phyloP scores from a whole-genome alignment of 2,888 invertebrate genomes.

The Steinernema hermaphroditum region DNA sequence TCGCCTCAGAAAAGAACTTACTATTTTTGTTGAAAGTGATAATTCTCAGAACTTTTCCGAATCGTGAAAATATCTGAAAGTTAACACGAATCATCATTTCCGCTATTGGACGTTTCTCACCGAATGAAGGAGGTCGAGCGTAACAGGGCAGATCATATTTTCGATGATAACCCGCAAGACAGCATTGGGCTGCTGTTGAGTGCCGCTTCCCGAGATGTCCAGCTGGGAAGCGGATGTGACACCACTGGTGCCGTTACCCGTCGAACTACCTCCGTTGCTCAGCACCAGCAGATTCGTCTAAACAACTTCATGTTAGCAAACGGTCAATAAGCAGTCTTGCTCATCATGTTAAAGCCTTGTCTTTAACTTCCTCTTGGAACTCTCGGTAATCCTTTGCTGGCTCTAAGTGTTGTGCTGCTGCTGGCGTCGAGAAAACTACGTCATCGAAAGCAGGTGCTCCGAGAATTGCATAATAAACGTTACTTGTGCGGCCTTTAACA shows the following conservation, averaged over 20 bases:
- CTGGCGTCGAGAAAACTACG: too few relatives aligned
- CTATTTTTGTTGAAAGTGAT: slow-evolving; percentile 99
- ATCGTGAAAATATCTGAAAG: slow-evolving; percentile 90
- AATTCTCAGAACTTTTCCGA: slow-evolving; percentile 97
- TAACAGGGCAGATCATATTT: slow-evolving; percentile 96
- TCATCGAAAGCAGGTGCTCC: too few relatives aligned
- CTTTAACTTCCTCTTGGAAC: too few relatives aligned
- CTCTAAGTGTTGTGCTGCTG: too few relatives aligned
- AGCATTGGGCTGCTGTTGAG: slow-evolving; percentile 72
- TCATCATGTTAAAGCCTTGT: too few relatives aligned
- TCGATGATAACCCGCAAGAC: slow-evolving; percentile 97
- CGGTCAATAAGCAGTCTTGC: too few relatives aligned
- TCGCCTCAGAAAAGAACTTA: slow-evolving; percentile 75
- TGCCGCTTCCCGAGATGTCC: slow-evolving; percentile 76
- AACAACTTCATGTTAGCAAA: slow-evolving; percentile 6
- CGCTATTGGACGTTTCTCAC: slow-evolving; percentile 71
- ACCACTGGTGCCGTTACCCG: slow-evolving; percentile 29
- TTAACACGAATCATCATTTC: not conserved
- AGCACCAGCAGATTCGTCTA: slow-evolving; percentile 40
- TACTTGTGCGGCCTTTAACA: too few relatives aligned
- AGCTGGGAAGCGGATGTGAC: slow-evolving; percentile 72
- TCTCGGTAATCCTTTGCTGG: too few relatives aligned
- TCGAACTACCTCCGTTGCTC: slow-evolving; percentile 28
- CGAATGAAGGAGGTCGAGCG: slow-evolving; percentile 90
- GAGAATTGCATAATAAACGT: too few relatives aligned